Evolutionary conservation across 1,140 invertebrate genomes (phyloP).

Genomic region (Drosophila eugracilis): DNA sequence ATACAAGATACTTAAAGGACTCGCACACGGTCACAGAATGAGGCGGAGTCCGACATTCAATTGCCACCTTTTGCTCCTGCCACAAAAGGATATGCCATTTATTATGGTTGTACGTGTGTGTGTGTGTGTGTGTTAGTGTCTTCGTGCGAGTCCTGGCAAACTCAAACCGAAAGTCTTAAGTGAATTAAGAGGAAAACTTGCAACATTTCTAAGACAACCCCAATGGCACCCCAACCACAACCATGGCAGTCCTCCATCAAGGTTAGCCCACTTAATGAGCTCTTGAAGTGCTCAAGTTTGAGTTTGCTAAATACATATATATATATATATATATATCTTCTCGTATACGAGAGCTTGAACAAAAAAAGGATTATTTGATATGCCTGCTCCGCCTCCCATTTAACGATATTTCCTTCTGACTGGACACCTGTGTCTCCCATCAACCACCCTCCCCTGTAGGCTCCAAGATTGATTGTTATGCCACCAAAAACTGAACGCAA

Average conservation of each 20-base stretch:
- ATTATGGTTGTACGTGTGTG: conserved; percentile 42
- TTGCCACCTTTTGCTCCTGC: conserved; percentile 40
- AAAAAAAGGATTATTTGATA: conserved; percentile 77
- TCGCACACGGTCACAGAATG: conserved; percentile 5
- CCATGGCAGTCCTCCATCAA: conserved; percentile 48
- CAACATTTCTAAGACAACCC: conserved; percentile 66
- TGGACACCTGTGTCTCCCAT: conserved; percentile 32
- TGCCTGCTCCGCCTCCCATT: conserved; percentile 39
- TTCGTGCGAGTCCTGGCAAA: conserved; percentile 33
- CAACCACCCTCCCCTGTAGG: background rate
- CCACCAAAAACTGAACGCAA: conserved; percentile 34
- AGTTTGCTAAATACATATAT: conserved; percentile 61
- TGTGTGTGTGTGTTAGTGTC: conserved; percentile 8
- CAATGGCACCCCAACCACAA: conserved; percentile 1
- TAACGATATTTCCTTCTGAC: conserved; percentile 54
- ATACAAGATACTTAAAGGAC: conserved; percentile 77
- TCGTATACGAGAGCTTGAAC: no score
- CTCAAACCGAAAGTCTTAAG: conserved; percentile 74
- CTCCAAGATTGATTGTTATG: conserved; percentile 74
- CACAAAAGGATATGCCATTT: conserved; percentile 62
- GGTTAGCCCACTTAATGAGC: conserved; percentile 74
- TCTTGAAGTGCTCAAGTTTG: conserved; percentile 60
- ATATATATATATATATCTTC: no score
- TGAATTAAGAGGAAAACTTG: conserved; percentile 80
- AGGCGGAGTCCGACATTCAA: conserved; percentile 43